A percentile compares a stretch with the other conserved stretches of the same genome.
These are phyloP conservation scores for Ispidina lecontei DNA, from an alignment of 2,797 vertebrate genomes.

Conservation along the genomic window DNA sequence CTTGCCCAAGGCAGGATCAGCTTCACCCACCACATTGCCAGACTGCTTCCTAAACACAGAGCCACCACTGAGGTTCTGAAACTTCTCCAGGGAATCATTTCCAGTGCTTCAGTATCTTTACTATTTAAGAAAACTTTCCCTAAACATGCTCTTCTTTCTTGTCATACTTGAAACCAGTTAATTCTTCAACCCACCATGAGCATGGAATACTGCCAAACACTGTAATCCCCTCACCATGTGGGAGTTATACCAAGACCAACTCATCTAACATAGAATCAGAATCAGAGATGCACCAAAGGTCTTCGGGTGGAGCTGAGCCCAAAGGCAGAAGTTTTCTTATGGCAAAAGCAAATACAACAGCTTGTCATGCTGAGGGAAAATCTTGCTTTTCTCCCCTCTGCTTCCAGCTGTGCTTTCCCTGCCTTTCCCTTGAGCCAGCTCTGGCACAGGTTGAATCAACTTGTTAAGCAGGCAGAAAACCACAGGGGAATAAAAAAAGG, in stretches of 20 bases:
- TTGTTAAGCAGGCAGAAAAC: neutral
- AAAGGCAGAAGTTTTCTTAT: neutral
- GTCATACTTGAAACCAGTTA: neutral
- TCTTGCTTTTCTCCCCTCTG: neutral
- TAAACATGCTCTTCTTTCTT: neutral
- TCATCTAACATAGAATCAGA: neutral
- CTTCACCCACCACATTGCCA: neutral
- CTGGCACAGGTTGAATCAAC: neutral
- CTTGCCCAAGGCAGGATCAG: neutral
- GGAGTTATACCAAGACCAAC: neutral
- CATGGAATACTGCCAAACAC: neutral
- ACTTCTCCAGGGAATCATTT: neutral
- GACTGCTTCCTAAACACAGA: neutral
- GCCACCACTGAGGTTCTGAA: neutral
- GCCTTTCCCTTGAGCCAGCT: neutral
- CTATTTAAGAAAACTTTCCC: neutral
- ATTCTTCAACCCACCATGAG: neutral
- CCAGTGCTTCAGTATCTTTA: neutral
- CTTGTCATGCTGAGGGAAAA: neutral
- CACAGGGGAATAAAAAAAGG: neutral
- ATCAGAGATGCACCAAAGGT: neutral
- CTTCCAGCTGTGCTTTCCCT: constrained; percentile 14
- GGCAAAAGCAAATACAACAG: neutral
- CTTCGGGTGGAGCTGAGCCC: neutral
- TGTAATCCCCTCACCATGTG: neutral